Conservation (phyloP, 2,797 vertebrate genomes). For the Megaceryle alcyon region DNA sequence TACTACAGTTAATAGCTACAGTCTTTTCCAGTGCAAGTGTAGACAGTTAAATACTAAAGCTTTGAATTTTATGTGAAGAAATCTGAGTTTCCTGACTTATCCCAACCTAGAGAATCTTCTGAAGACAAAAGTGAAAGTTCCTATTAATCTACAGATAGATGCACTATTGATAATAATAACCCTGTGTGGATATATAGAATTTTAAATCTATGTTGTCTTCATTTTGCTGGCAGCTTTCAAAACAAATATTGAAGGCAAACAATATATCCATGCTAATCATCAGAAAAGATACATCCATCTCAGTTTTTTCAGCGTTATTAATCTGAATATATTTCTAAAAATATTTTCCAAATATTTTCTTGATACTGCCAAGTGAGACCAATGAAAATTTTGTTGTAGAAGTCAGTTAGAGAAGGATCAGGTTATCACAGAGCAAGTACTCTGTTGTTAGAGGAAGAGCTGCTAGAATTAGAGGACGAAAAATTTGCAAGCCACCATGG, state of each 20-base stretch:
- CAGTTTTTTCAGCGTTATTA: neutral
- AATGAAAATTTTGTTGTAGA: neutral
- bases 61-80: neutral
- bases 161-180: neutral
- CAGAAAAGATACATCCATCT: neutral
- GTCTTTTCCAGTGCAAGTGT: neutral
- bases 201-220: neutral
- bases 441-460: neutral
- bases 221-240: neutral
- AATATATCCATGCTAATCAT: neutral
- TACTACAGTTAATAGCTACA: constrained; percentile 8
- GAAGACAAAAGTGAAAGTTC: neutral
- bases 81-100: neutral
- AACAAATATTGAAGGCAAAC: neutral
- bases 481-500: neutral
- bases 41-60: constrained; percentile 14
- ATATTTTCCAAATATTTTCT: neutral
- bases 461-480: neutral
- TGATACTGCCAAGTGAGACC: neutral
- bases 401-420: neutral
- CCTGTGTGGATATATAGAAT: neutral
- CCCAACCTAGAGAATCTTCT: neutral
- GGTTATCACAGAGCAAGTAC: neutral
- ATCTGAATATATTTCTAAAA: neutral
- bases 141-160: neutral